Conservation (phyloP, 2,797 vertebrate species). For the Pipistrellus nathusii region DNA sequence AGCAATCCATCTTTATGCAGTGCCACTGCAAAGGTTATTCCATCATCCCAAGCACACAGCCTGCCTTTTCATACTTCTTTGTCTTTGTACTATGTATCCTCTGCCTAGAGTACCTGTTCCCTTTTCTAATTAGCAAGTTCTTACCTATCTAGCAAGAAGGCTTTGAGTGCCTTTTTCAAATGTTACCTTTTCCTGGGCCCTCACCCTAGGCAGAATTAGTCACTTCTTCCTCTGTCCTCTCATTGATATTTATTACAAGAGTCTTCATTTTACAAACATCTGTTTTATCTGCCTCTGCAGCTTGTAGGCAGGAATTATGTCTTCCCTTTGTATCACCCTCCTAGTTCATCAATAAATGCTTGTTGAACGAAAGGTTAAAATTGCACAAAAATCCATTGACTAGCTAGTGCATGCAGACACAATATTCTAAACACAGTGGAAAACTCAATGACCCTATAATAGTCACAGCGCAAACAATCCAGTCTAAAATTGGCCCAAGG, state of each 20-base stretch:
- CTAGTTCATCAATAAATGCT: slow-evolving; percentile 25
- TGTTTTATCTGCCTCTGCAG: neutral
- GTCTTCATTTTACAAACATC: slow-evolving; percentile 32
- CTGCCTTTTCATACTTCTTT: neutral
- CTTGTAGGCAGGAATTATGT: slow-evolving; percentile 46
- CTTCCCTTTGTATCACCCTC: slow-evolving; percentile 5
- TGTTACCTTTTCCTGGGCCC: neutral
- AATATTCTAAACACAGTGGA: slow-evolving; percentile 22
- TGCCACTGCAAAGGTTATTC: neutral
- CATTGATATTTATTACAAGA: neutral
- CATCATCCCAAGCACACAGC: neutral
- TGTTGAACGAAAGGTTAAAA: slow-evolving; percentile 43
- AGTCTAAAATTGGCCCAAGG: neutral
- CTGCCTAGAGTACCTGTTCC: neutral
- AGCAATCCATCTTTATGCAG: neutral
- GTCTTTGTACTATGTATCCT: neutral
- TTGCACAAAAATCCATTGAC: slow-evolving; percentile 27
- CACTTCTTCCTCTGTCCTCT: neutral
- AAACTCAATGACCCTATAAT: neutral
- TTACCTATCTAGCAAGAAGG: slow-evolving; percentile 16
- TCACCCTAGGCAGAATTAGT: slow-evolving; percentile 9
- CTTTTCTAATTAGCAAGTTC: neutral
- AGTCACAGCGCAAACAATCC: slow-evolving; percentile 9
- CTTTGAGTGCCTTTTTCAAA: neutral
- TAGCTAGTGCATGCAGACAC: neutral